Evolutionary conservation across 1,140 invertebrate genomes (phyloP).

Genomic region (Antheraea pernyi): DNA sequence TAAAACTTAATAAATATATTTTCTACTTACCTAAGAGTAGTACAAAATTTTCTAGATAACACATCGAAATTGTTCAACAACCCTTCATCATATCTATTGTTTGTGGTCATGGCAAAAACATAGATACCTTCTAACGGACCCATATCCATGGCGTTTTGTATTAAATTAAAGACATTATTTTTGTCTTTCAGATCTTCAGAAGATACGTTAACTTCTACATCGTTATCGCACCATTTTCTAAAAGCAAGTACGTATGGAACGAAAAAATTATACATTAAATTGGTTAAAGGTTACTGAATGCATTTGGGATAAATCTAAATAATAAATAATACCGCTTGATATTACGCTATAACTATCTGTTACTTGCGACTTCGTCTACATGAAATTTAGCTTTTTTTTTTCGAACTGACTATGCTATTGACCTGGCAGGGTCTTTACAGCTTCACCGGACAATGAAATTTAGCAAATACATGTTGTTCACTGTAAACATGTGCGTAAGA

Average conservation of each 20-base stretch:
- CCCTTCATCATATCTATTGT: not conserved
- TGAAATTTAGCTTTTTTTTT: too few species aligned
- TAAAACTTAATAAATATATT: not conserved
- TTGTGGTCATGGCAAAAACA: slow-evolving; percentile 1
- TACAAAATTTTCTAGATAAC: slow-evolving; percentile 8
- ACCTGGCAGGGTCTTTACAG: too few species aligned
- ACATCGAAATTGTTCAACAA: not conserved
- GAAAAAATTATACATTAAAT: too few species aligned
- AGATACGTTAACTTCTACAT: slow-evolving; percentile 20
- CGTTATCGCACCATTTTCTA: slow-evolving; percentile 24
- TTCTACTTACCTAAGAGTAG: not conserved
- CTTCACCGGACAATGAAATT: too few species aligned
- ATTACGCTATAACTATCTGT: too few species aligned
- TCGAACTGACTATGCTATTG: too few species aligned
- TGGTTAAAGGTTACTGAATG: too few species aligned
- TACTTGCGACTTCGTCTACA: too few species aligned
- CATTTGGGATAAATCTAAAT: too few species aligned
- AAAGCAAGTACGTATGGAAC: not conserved
- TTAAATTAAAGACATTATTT: not conserved
- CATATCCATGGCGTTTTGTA: slow-evolving; percentile 14
- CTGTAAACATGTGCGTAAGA: too few species aligned
- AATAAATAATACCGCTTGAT: too few species aligned
- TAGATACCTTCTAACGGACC: slow-evolving; percentile 24
- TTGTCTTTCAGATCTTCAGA: slow-evolving; percentile 16
- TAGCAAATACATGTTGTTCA: too few species aligned